A percentile compares a stretch with the other conserved stretches of the same genome.
Evolutionary conservation across 2,113 vertebrate genomes (phyloP).

Genomic region (Calyptommatus sinebrachiatus): DNA sequence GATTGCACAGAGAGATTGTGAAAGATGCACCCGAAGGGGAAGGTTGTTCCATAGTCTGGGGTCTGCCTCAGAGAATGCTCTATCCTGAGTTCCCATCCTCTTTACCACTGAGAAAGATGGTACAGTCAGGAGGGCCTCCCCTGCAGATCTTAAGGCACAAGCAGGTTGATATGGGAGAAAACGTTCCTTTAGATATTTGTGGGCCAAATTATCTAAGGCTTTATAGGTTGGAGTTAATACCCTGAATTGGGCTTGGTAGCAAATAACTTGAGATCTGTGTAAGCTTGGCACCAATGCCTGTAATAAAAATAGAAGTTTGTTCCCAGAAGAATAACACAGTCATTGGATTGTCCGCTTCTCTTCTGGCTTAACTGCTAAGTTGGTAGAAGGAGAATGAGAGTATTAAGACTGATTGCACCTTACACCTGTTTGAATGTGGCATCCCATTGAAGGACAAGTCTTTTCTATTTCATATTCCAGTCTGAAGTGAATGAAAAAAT

Average conservation of each 20-base stretch:
- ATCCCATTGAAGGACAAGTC: background rate
- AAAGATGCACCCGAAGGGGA: too few species aligned
- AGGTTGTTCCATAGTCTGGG: too few species aligned
- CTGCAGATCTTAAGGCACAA: too few species aligned
- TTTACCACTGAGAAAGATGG: background rate
- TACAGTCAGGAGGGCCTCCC: too few species aligned
- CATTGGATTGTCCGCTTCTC: constrained; percentile 14
- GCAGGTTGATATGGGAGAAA: too few species aligned
- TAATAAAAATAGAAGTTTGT: background rate
- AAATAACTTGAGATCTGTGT: background rate
- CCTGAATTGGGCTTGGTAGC: background rate
- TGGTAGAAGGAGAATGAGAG: background rate
- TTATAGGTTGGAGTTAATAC: too few species aligned
- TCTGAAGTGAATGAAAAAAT: constrained; percentile 88
- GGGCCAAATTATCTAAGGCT: too few species aligned
- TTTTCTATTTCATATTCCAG: constrained; percentile 65
- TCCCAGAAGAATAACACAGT: background rate
- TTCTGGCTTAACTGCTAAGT: background rate
- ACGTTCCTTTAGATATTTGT: too few species aligned
- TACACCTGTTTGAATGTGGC: background rate
- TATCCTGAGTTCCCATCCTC: too few species aligned
- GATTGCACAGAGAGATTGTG: too few species aligned
- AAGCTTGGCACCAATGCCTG: background rate
- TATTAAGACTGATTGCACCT: background rate
- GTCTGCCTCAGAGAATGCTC: too few species aligned